These are phyloP conservation scores for Orthonevra nobilis DNA, from an alignment of 2,888 invertebrate species.

Conservation along the genomic window DNA sequence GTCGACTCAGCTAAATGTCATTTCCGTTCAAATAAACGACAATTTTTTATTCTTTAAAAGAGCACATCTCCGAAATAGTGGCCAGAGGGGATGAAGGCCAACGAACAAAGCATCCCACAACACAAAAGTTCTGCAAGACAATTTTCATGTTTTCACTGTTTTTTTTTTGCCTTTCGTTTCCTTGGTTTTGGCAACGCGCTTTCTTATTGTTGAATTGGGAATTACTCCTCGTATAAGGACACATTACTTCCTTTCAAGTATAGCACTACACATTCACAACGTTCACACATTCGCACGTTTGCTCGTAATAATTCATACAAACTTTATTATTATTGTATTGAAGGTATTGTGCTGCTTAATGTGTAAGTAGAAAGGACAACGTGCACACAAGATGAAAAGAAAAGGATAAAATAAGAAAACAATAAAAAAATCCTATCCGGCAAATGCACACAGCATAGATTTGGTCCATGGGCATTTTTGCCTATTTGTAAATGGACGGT, in stretches of 20 bases:
- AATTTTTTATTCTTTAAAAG: too few species aligned
- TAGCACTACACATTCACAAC: constrained; percentile 1
- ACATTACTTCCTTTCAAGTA: constrained; percentile 17
- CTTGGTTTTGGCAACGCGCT: constrained; percentile 2
- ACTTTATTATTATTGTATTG: not conserved
- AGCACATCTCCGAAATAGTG: too few species aligned
- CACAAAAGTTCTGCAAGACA: constrained; percentile 5
- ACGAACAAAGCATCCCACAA: not conserved
- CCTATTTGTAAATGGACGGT: not conserved
- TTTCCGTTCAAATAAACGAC: constrained; percentile 16
- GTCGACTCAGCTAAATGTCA: constrained; percentile 27
- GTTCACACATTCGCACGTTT: constrained; percentile 28
- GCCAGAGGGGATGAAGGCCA: not conserved
- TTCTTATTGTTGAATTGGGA: constrained; percentile 33
- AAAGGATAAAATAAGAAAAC: too few species aligned
- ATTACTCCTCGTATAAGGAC: constrained; percentile 39
- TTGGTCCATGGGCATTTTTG: too few species aligned
- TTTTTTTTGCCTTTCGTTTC: not conserved
- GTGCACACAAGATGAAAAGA: not conserved
- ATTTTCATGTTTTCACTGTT: constrained; percentile 14
- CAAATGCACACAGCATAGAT: too few species aligned
- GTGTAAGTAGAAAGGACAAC: too few species aligned
- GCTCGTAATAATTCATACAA: constrained; percentile 32
- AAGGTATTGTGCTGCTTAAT: not conserved
- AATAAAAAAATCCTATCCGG: too few species aligned